Percentiles rank a stretch among this genome's conserved stretches.
phyloP scores from a whole-genome alignment of 2,113 vertebrate species.

The Puffinus mauretanicus region DNA sequence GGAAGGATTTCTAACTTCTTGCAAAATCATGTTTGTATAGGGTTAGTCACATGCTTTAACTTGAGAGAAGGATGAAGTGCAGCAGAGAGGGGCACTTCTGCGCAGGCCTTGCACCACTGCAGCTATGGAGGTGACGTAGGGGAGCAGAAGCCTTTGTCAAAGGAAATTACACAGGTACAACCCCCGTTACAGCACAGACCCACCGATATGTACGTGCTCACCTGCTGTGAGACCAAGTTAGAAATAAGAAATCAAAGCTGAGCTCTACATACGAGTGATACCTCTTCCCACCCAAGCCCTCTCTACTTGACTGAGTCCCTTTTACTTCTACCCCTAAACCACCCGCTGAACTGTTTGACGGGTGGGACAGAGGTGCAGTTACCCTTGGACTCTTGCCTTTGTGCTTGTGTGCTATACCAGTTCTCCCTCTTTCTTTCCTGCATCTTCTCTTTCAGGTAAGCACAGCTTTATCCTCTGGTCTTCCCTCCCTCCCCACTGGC shows the following conservation, averaged over 20 bases:
- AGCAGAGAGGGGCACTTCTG: neutral
- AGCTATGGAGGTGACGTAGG: neutral
- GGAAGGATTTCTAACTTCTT: neutral
- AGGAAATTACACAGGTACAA: neutral
- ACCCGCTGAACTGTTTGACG: neutral
- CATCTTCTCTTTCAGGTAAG: neutral
- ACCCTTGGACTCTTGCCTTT: neutral
- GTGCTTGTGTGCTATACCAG: neutral
- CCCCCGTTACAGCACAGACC: neutral
- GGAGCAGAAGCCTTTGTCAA: neutral
- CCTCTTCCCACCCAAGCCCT: neutral
- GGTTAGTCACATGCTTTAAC: neutral
- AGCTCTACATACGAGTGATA: neutral
- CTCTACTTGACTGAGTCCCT: neutral
- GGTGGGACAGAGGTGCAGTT: neutral
- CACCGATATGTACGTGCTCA: rapidly evolving
- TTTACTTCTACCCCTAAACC: neutral
- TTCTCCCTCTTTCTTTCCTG: neutral
- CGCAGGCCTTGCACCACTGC: neutral
- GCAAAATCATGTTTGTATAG: neutral
- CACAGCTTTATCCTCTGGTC: neutral
- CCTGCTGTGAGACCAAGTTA: neutral
- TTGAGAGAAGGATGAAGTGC: neutral
- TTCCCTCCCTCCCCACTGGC: neutral
- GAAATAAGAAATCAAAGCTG: neutral